phyloP scores from a whole-genome alignment of 2,797 vertebrate genomes.

The Gadopsis marmoratus region DNA sequence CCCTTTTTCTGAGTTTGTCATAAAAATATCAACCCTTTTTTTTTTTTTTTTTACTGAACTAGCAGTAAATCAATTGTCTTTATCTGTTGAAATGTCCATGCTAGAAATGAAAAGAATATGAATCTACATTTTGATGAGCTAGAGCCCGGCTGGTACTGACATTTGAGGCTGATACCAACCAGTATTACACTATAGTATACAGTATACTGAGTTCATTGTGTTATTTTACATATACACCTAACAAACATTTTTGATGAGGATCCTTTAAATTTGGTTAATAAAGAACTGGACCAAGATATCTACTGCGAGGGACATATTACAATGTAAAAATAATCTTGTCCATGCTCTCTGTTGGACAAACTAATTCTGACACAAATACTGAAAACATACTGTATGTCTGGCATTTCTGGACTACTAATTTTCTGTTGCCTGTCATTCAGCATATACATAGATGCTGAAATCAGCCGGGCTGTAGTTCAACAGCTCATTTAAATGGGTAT shows the following conservation, averaged over 20 bases:
- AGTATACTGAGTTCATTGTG: neutral
- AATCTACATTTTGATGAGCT: no score
- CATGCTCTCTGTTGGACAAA: neutral
- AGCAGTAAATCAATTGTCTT: neutral
- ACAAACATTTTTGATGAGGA: neutral
- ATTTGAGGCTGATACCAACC: neutral
- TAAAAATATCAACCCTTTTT: neutral
- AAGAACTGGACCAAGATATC: neutral
- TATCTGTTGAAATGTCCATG: neutral
- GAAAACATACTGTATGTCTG: neutral
- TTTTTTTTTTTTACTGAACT: no score
- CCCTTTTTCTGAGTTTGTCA: neutral
- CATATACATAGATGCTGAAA: neutral
- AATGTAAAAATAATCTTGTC: neutral
- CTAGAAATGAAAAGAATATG: neutral
- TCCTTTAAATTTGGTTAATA: neutral
- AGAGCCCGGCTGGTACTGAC: no score
- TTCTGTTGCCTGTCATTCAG: neutral
- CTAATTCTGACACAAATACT: neutral
- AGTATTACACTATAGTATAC: neutral
- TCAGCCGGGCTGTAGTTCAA: neutral
- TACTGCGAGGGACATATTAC: neutral
- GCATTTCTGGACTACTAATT: neutral
- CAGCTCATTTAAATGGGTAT: neutral
- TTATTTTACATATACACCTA: neutral